These are phyloP conservation scores for Tetramorium simillimum DNA, from an alignment of 1,140 invertebrate species.

Conservation along the genomic window DNA sequence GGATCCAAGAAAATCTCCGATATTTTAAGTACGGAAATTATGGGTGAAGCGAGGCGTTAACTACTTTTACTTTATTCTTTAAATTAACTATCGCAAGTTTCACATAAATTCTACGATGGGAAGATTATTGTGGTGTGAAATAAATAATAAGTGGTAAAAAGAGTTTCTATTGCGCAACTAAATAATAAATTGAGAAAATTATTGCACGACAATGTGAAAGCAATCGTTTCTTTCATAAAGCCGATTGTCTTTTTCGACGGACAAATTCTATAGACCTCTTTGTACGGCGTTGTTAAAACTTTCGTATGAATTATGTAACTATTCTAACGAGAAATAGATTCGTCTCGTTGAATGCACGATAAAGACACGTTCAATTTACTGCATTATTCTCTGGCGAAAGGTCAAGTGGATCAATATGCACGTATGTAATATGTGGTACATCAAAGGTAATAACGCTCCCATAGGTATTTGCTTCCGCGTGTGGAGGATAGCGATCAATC, in stretches of 20 bases:
- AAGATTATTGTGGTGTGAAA: background rate
- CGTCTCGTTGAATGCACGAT: constrained; percentile 30
- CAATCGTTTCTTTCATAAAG: background rate
- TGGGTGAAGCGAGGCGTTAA: background rate
- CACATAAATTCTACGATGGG: background rate
- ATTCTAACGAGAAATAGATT: constrained; percentile 60
- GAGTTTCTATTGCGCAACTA: background rate
- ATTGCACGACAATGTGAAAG: background rate
- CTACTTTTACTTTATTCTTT: background rate
- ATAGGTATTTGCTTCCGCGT: constrained; percentile 60
- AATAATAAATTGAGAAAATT: background rate
- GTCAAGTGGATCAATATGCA: constrained; percentile 60
- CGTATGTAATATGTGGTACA: constrained; percentile 51
- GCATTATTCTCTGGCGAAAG: constrained; percentile 35
- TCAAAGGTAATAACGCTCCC: constrained; percentile 70
- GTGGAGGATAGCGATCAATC: constrained; percentile 53
- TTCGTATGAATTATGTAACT: constrained; percentile 46
- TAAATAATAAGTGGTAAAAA: background rate
- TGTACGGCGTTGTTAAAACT: constrained; percentile 55
- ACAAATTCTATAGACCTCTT: background rate
- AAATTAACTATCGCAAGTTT: constrained; percentile 18
- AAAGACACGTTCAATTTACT: constrained; percentile 49
- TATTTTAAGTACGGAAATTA: constrained; percentile 19
- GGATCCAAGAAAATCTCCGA: constrained; percentile 2
- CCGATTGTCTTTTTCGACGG: background rate